Base-by-base conservation (phyloP, 2,113 vertebrate species). In the Rhombomys opimus region DNA sequence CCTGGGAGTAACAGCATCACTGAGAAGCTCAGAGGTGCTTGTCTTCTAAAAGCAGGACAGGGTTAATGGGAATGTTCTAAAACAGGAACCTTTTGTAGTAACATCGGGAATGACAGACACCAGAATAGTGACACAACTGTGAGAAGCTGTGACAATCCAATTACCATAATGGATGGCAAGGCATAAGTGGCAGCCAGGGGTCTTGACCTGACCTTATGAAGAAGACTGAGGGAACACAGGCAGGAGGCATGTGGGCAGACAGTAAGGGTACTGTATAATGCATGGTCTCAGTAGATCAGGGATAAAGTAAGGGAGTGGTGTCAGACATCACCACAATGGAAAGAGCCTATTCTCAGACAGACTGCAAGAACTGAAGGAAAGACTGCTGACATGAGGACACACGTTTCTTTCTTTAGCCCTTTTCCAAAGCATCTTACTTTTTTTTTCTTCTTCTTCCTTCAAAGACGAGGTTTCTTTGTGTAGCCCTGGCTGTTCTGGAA, bases 331-430 rank as follows among this genome's bases (percentile, higher is more conserved):
- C 25, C 59, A 50, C 17, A 61, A 1, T 41, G 72, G 25, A 75
- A 78, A 95, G 75, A 95, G 32, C 32, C 32, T 81, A 2, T 76
- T 95, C n/a, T 90, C 57, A 77, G 38, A 59, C 12, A 72, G 77
- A 93, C 75, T 61, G 18, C 12, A 41, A 50, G 41, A 12, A 76
- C 22, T n/a, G 20, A 90, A 70, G 75, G 35, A 91, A n/a, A 87
- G 35, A 17, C 15, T 81, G 32, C 7, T 78, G 0, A 59, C 10
- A 46, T 30, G 46, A 91, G 27, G 46, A 91, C 81, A 50, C 1
- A 77, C 8, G n/a, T 75, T 72, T 88, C 70, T 78, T 52, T 88
- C 77, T 80, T 54, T 25, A 82, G 32, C 72, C 25, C 30, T 95
- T 81, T 22, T 94, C 73, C n/a, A 72, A 73, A 52, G 20, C 23